Evolutionary conservation across 2,888 invertebrate genomes (phyloP), one percentile per base, ranked within the genome.

Genomic region (Punctoribates punctum): DNA sequence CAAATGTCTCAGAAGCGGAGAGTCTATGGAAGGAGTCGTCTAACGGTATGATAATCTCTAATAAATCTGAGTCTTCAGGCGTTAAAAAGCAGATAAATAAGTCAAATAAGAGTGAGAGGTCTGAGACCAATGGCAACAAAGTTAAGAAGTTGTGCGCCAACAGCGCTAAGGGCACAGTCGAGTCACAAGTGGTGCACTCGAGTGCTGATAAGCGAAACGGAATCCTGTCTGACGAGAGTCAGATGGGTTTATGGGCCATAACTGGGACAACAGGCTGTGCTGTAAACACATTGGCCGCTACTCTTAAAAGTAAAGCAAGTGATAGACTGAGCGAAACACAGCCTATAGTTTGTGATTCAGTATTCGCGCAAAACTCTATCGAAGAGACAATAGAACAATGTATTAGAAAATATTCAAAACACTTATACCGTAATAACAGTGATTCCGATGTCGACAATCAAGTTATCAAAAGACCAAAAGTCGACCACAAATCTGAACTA

Each of bases 311-410:
- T 70, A 62, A 27, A 62, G 62, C 38, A 1, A 70, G 42, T 70
- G 70, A 70, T 70, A 70, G 70, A 70, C 70, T 70, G 70, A 46
- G 42, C 20, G 70, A n/a, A 20, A 20, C 34, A 70, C 70, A 42
- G 70, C 70, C 70, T 70, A 70, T 70, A 70, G 46, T 42, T 13
- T 42, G 70, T 13, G 34, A 62, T 15, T 27, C 27, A 46, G 13
- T 38, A 34, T 54, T 54, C 54, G 57, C 54, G 57, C 73, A 38
- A 73, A 77, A 78, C 51, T 77, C 80, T 8, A 78, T 78, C 51
- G 79, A 78, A 46, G 80, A 80, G 70, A 74, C 80, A 13, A 80
- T 80, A 54, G 79, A 80, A 74, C 76, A 74, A 46, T 79, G 79
- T 38, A 77, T 80, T 34, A 77, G 73, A 60, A 79, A 78, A 62